Evolutionary conservation across 1,140 invertebrate species (phyloP), one percentile per base, ranked within the genome.

Genomic region (Myzus persicae): DNA sequence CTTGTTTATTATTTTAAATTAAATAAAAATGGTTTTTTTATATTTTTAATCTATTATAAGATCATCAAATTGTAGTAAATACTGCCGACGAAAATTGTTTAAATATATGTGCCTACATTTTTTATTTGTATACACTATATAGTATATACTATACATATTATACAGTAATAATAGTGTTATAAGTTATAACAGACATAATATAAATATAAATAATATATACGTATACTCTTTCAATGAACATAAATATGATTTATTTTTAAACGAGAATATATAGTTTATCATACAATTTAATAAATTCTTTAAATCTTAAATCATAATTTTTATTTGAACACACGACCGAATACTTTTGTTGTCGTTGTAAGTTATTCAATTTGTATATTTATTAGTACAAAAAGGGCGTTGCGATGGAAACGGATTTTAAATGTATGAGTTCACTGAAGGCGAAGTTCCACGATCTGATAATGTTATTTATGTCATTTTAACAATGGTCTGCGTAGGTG

Each of bases 361-460:
- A 90, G 40, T 67, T 90, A 90, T 90, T 90, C 89, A 90, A 90
- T 90, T 90, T 59, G 51, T 90, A 42, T 90, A 59, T 59, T 90
- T 90, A 90, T 67, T 90, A 90, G 38, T 90, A 42, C 40, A 67
- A 90, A 90, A 90, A 90, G 89, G 51, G 89, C 89, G 89, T 90
- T 90, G 89, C 38, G 89, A 67, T 90, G 51, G 89, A 90, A 42
- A 90, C 89, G 89, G 26, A 90, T 90, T 90, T 90, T 90, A 90
- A 90, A 67, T 90, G 38, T 90, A 90, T 42, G 89, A 90, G 54
- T 90, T 90, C 54, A 90, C 51, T 54, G 90, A 76, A 81, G 76
- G 42, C 59, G n/a, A 92, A 92, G 90, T 92, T 92, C 38, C 38
- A 85, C 91, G 81, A 93, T 93, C 46, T 93, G 91, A 93, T 93